phyloP scores from a whole-genome alignment of 2,797 vertebrate genomes.

The Poecilia picta region DNA sequence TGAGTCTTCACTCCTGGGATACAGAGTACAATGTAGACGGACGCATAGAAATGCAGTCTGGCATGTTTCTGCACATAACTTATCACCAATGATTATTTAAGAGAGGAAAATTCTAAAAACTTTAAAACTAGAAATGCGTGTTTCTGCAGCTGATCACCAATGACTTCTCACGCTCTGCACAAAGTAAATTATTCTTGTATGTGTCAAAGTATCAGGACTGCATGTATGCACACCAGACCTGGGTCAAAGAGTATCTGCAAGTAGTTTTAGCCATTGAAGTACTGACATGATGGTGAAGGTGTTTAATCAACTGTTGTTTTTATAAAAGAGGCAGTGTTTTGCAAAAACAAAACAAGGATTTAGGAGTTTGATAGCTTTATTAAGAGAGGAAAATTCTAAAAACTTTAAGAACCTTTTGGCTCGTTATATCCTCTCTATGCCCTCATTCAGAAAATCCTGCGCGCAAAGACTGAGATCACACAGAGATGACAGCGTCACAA shows the following conservation, averaged over 20 bases:
- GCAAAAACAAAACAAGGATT: too few species aligned
- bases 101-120: too few species aligned
- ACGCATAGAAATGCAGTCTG: conserved; percentile 28
- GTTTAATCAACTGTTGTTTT: conserved; percentile 15
- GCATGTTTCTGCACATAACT: conserved; percentile 32
- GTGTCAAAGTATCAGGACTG: conserved; percentile 89
- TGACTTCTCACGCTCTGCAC: conserved; percentile 74
- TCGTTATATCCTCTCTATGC: too few species aligned
- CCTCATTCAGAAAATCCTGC: too few species aligned
- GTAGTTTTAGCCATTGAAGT: conserved; percentile 2
- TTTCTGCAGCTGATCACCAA: too few species aligned
- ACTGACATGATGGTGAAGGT: background rate
- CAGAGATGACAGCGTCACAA: too few species aligned
- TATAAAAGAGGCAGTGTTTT: background rate
- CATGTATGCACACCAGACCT: conserved; percentile 79
- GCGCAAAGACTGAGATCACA: too few species aligned
- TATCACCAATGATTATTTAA: too few species aligned
- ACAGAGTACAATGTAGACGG: conserved; percentile 24
- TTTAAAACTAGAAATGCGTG: too few species aligned
- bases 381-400: too few species aligned
- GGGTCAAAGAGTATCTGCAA: conserved; percentile 59
- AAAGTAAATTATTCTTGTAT: conserved; percentile 89
- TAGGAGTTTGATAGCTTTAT: background rate
- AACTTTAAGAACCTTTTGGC: too few species aligned
- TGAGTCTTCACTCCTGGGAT: too few species aligned